A percentile compares a stretch with the other conserved stretches of the same genome.
Conservation (phyloP, 2,888 invertebrate genomes). For the Habrosyne pyritoides region DNA sequence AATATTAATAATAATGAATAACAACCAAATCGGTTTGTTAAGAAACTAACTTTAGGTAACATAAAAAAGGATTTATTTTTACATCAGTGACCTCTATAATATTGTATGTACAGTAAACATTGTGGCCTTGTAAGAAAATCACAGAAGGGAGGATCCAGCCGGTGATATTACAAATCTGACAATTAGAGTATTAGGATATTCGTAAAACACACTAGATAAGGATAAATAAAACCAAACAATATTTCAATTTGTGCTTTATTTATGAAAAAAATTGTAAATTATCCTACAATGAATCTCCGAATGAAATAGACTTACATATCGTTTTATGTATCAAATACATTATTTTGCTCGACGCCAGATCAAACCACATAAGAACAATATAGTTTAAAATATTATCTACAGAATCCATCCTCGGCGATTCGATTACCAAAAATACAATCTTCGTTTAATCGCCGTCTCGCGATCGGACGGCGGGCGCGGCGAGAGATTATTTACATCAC, state of each 20-base stretch:
- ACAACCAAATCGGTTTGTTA: no score
- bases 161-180: no score
- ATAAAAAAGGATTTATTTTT: no score
- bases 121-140: no score
- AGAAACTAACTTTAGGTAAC: no score
- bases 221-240: slow-evolving; percentile 66
- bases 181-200: no score
- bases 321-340: slow-evolving; percentile 84
- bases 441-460: slow-evolving; percentile 50
- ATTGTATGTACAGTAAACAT: no score
- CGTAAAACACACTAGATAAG: slow-evolving; percentile 5
- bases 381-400: slow-evolving; percentile 83
- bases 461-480: slow-evolving; percentile 18
- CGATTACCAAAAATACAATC: slow-evolving; percentile 81
- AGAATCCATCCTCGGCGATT: slow-evolving; percentile 81
- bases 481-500: slow-evolving; percentile 62
- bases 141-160: no score
- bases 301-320: slow-evolving; percentile 85
- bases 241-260: slow-evolving; percentile 86
- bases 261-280: slow-evolving; percentile 88
- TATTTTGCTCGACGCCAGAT: slow-evolving; percentile 81
- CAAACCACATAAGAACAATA: slow-evolving; percentile 83
- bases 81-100: no score
- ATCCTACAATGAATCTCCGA: slow-evolving; percentile 86
- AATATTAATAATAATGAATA: no score